Conservation (phyloP, 2,797 vertebrate species). For the Rhinophrynus dorsalis region DNA sequence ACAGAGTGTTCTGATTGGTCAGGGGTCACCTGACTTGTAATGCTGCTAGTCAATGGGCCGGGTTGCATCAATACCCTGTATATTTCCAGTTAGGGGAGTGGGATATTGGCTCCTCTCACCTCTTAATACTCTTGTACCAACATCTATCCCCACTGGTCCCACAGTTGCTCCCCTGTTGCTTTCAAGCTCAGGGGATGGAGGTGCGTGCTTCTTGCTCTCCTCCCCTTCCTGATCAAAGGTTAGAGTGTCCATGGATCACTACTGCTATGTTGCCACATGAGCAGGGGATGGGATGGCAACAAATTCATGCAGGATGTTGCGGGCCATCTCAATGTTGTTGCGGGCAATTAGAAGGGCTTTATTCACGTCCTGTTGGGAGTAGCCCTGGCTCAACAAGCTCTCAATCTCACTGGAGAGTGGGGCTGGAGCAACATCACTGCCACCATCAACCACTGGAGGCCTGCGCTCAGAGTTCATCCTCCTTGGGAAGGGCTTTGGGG, state of each 20-base stretch:
- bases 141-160: conserved; percentile 28
- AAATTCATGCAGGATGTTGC: conserved; percentile 95
- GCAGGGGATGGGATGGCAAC: conserved; percentile 89
- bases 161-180: conserved; percentile 20
- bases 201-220: conserved; percentile 1
- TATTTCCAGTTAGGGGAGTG: conserved; percentile 13
- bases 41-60: conserved; percentile 17
- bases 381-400: conserved; percentile 93
- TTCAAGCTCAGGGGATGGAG: conserved; percentile 12
- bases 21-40: conserved; percentile 28
- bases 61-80: conserved; percentile 29
- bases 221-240: neutral
- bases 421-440: conserved; percentile 32
- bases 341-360: conserved; percentile 97
- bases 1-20: conserved; percentile 12
- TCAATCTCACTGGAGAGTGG: conserved; percentile 89
- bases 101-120: neutral
- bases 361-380: conserved; percentile 98
- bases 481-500: conserved; percentile 91
- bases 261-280: conserved; percentile 90
- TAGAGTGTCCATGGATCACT: neutral
- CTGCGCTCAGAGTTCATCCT: conserved; percentile 91
- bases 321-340: conserved; percentile 99
- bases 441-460: conserved; percentile 57
- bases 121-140: conserved; percentile 2